Base-by-base conservation (phyloP, 1,140 invertebrate species). In the Drosophila saltans region DNA sequence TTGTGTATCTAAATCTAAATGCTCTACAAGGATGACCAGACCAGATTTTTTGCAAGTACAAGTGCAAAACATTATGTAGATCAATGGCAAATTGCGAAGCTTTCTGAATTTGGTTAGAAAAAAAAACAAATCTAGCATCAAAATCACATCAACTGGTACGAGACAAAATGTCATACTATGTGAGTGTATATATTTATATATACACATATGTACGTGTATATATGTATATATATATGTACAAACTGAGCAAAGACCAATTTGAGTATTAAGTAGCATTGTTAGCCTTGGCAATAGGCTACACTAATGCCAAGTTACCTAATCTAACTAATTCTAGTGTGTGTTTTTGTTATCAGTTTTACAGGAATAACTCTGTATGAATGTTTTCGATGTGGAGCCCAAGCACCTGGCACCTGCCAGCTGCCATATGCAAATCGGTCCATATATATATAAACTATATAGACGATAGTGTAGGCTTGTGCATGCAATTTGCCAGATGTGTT, bases 51-150 rank as follows among this genome's bases (percentile, higher is more conserved):
- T 79, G 56, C 80, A 82, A 69, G 66, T 82, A 72, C 81, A 84
- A 83, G 80, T 83, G 76, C 81, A 83, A 66, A 56, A 45, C 28
- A 62, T 57, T 62, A 88, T 88, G 84, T 88, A 88, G 84, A 88
- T 88, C 84, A 88, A 88, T 88, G 84, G 85, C 84, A 88, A 88
- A 89, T 64, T 62, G 75, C 70, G 61, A 63, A 63, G 57, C 59
- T 66, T 62, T 60, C 81, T 84, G 77, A 85, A 89, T 89, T 88
- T 88, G 83, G 83, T 80, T 88, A 80, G 81, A 77, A 80, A 41
- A 79, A 57, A 55, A 30, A 30, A 16, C 16, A 16, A 16, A 52
- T 65, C 33, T 30, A 30, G 64, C 74, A 67, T 75, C 75, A 72
- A 71, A 86, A 78, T 85, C 75, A 68, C 81, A 85, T 88, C 74